phyloP scores from a whole-genome alignment of 2,113 vertebrate species.

The human (Homo sapiens) region GRCh38 chr21:18616501-18617000 shows the following conservation, averaged over 20 bases:
- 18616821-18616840: constrained; percentile 48
- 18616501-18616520: background rate
- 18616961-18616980: background rate
- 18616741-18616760: background rate
- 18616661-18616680: background rate
- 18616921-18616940: background rate
- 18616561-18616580: background rate
- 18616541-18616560: background rate
- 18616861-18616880: background rate
- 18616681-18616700: background rate
- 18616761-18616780: constrained; percentile 37
- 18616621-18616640: background rate
- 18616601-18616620: background rate
- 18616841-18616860: background rate
- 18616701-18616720: background rate
- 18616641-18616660: background rate
- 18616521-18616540: background rate
- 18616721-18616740: background rate
- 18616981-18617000: background rate
- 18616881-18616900: background rate
- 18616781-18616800: background rate
- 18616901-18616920: background rate
- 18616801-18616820: constrained; percentile 41
- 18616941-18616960: background rate
- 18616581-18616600: background rate